Evolutionary conservation across 2,797 vertebrate genomes (phyloP).

Genomic region (Cyprinella venusta): DNA sequence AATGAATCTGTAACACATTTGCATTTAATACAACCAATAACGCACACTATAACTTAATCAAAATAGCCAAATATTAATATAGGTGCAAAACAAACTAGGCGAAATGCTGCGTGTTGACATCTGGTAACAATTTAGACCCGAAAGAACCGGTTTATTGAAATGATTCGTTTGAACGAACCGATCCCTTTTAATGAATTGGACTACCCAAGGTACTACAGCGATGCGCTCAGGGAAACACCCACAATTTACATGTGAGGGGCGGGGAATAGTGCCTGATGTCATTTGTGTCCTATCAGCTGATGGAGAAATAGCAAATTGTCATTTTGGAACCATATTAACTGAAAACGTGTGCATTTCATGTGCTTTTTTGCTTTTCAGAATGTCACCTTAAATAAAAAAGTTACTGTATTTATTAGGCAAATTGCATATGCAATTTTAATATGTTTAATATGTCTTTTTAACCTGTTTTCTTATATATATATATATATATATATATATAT

Average conservation of each 20-base stretch:
- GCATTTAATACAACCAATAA: neutral
- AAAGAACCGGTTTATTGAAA: neutral
- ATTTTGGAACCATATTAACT: constrained; percentile 6
- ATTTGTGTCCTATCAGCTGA: neutral
- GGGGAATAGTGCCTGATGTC: constrained; percentile 14
- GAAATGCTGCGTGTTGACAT: neutral
- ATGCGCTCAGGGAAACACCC: constrained; percentile 44
- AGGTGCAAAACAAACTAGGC: neutral
- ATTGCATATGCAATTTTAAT: neutral
- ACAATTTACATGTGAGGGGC: constrained; percentile 47
- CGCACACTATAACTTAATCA: neutral
- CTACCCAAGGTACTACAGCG: neutral
- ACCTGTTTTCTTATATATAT: neutral
- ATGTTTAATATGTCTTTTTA: too few relatives aligned
- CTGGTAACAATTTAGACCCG: neutral
- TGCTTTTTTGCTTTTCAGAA: neutral
- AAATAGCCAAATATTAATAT: neutral
- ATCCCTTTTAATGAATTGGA: neutral
- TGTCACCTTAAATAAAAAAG: neutral
- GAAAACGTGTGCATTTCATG: neutral
- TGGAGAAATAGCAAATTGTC: neutral
- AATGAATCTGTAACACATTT: neutral
- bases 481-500: too few relatives aligned
- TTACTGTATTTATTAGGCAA: neutral
- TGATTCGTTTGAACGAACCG: neutral